phyloP scores from a whole-genome alignment of 2,888 invertebrate species.

The Epinotia nisella region DNA sequence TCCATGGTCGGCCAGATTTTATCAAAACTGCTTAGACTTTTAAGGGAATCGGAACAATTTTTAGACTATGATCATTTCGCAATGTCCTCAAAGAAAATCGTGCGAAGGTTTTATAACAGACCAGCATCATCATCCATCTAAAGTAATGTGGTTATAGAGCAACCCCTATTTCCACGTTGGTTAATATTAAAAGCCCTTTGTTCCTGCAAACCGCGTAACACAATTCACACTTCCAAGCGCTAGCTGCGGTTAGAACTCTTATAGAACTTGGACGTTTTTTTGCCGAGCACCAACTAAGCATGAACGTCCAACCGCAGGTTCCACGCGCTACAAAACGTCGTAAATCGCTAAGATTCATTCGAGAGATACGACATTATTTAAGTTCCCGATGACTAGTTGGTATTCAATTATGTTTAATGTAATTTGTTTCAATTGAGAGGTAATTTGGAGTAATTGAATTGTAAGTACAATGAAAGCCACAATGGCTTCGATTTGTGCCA shows the following conservation, averaged over 20 bases:
- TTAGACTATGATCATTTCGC: background rate
- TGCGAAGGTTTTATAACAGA: background rate
- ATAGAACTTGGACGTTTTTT: conserved; percentile 55
- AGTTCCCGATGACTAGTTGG: conserved; percentile 12
- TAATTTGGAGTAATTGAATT: conserved; percentile 28
- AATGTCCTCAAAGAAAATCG: background rate
- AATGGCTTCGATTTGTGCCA: conserved; percentile 6
- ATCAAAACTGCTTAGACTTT: too few relatives aligned
- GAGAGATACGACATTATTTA: background rate
- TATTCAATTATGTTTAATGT: conserved; percentile 41
- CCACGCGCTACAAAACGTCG: conserved; percentile 3
- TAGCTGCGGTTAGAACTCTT: conserved; percentile 65
- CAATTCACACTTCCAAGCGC: conserved; percentile 57
- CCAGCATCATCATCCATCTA: conserved; percentile 1
- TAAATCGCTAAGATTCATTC: background rate
- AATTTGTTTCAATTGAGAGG: conserved; percentile 36
- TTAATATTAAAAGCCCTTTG: conserved; percentile 50
- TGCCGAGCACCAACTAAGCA: conserved; percentile 63
- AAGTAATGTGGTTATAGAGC: conserved; percentile 11
- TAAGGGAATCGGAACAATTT: too few relatives aligned
- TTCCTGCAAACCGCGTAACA: conserved; percentile 58
- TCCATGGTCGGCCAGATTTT: too few relatives aligned
- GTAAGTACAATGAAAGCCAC: conserved; percentile 7
- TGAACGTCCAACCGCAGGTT: conserved; percentile 67
- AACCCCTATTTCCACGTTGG: background rate